Conservation (phyloP, 2,797 vertebrate species). For the Xiphophorus birchmanni region DNA sequence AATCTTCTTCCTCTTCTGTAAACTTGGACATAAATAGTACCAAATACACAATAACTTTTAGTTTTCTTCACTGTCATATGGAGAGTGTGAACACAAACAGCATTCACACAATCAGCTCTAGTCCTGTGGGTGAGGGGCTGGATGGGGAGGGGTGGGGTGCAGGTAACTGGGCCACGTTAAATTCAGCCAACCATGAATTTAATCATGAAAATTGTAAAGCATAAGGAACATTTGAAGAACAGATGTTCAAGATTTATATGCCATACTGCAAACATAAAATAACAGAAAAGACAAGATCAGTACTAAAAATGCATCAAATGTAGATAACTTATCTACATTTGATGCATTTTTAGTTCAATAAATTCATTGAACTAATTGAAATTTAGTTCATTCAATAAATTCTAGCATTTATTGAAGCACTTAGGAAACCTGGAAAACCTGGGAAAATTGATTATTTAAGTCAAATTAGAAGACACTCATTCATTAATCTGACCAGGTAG, state of each 20-base stretch:
- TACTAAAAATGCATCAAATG: not conserved
- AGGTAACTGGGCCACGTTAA: conserved; percentile 28
- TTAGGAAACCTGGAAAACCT: not conserved
- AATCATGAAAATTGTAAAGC: conserved; percentile 35
- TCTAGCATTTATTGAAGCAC: not conserved
- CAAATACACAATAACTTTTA: no score
- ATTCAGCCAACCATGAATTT: conserved; percentile 42
- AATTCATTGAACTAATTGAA: no score
- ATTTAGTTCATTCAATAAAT: no score
- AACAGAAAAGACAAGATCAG: conserved; percentile 15
- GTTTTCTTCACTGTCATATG: conserved; percentile 12
- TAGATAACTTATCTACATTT: no score
- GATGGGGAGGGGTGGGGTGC: not conserved
- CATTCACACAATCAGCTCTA: conserved; percentile 7
- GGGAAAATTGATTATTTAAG: not conserved
- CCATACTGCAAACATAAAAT: conserved; percentile 12
- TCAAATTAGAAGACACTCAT: not conserved
- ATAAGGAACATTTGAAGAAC: conserved; percentile 13
- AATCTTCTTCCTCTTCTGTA: no score
- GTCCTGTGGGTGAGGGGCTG: conserved; percentile 21
- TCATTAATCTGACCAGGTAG: not conserved
- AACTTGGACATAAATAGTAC: no score
- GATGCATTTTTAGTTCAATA: no score
- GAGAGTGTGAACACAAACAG: not conserved
- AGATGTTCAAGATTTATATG: conserved; percentile 37